These are phyloP conservation scores for Diabrotica balteata DNA, from an alignment of 2,888 invertebrate species.

Conservation along the genomic window DNA sequence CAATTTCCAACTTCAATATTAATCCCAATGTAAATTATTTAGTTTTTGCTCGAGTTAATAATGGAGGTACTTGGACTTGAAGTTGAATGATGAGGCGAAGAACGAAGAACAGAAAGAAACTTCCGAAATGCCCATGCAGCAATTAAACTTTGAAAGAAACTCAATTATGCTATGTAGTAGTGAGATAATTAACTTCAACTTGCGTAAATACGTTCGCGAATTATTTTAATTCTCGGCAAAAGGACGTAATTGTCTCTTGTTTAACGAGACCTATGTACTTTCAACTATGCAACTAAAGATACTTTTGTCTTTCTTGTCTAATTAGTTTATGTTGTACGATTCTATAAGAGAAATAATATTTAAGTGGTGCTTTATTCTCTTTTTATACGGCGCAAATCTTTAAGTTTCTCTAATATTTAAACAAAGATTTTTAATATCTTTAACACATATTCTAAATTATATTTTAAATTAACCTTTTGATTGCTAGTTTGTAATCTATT, in stretches of 20 bases:
- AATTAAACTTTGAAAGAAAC: conserved; percentile 59
- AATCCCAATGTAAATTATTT: conserved; percentile 37
- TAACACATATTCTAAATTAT: too few species aligned
- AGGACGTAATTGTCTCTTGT: conserved; percentile 14
- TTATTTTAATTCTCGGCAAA: conserved; percentile 29
- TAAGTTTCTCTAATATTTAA: too few species aligned
- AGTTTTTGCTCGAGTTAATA: conserved; percentile 30
- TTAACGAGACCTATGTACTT: conserved; percentile 22
- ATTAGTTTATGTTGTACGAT: conserved; percentile 16
- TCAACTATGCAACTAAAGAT: conserved; percentile 10
- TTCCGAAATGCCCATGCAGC: conserved; percentile 57
- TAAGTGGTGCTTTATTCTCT: neutral
- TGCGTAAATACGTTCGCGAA: conserved; percentile 35
- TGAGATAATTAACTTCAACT: conserved; percentile 55
- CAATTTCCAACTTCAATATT: conserved; percentile 34
- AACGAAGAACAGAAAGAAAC: conserved; percentile 44
- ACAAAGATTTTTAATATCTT: too few species aligned
- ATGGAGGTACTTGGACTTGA: conserved; percentile 33
- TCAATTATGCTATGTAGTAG: conserved; percentile 57
- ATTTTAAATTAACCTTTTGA: too few species aligned
- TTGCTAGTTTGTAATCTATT: too few species aligned
- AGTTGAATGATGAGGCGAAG: conserved; percentile 39
- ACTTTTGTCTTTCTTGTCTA: conserved; percentile 16
- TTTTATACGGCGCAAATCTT: neutral
- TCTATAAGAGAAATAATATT: neutral